Evolutionary conservation across 2,888 invertebrate genomes (phyloP).

Genomic region (Dicyrtomina minuta): DNA sequence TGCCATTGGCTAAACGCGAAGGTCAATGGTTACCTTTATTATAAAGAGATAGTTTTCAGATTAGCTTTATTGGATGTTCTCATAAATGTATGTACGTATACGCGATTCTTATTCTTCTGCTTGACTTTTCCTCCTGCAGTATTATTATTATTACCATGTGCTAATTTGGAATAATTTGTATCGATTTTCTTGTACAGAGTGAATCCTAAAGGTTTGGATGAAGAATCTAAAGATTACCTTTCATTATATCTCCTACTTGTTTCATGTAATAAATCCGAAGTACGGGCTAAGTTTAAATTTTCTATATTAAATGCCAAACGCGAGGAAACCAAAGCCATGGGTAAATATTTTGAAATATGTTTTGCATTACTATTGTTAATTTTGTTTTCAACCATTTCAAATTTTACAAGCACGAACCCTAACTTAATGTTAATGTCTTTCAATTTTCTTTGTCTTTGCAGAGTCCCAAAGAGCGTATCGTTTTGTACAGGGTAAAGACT

Average conservation of each 20-base stretch:
- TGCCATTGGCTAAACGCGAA: too few species aligned
- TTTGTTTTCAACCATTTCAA: neutral
- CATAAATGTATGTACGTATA: neutral
- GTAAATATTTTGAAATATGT: slow-evolving; percentile 59
- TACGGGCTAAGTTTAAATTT: slow-evolving; percentile 99
- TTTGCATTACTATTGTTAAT: neutral
- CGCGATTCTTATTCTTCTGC: neutral
- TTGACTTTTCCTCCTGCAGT: neutral
- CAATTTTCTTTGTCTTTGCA: slow-evolving; percentile 58
- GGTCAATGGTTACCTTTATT: too few species aligned
- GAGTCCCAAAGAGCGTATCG: slow-evolving; percentile 90
- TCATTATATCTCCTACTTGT: slow-evolving; percentile 98
- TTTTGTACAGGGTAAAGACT: slow-evolving; percentile 99
- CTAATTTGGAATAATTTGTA: too few species aligned
- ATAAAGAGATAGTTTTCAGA: neutral
- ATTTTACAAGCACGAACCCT: too few species aligned
- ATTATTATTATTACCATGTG: too few species aligned
- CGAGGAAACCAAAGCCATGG: slow-evolving; percentile 99
- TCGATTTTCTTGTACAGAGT: slow-evolving; percentile 99
- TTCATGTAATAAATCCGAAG: slow-evolving; percentile 99
- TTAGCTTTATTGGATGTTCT: too few species aligned
- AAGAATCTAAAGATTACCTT: slow-evolving; percentile 99
- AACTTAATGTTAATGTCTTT: too few species aligned
- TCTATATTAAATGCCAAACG: slow-evolving; percentile 99
- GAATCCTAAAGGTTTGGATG: slow-evolving; percentile 99